phyloP scores from a whole-genome alignment of 2,888 invertebrate genomes.

The Agonopterix alstromeriana region DNA sequence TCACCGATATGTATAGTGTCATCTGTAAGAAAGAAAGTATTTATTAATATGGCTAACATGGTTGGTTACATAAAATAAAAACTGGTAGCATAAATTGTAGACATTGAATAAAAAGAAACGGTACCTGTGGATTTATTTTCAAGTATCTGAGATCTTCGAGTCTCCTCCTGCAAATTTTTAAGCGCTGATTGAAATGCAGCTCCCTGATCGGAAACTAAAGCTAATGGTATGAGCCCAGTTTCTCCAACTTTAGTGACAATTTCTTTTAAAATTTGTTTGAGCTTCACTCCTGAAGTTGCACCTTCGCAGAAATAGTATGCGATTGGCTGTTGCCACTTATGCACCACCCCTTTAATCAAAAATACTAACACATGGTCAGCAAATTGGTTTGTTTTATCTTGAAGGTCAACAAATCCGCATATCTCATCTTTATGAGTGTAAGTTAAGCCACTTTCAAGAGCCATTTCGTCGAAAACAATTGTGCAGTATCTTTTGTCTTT shows the following conservation, averaged over 20 bases:
- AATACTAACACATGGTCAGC: conserved; percentile 11
- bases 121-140: no score
- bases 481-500: no score
- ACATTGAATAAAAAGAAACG: no score
- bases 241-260: conserved; percentile 4
- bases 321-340: conserved; percentile 11
- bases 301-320: conserved; percentile 12
- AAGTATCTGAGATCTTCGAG: not conserved
- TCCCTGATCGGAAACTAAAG: conserved; percentile 1
- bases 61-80: no score
- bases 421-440: not conserved
- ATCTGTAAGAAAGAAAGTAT: no score
- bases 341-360: conserved; percentile 8
- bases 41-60: no score
- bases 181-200: conserved; percentile 2
- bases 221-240: conserved; percentile 5
- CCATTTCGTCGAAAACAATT: no score
- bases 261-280: conserved; percentile 5
- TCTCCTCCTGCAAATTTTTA: not conserved
- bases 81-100: no score
- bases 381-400: conserved; percentile 4
- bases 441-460: not conserved
- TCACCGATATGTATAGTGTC: no score
- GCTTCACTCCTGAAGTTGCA: not conserved
- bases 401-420: conserved; percentile 5